Base-by-base conservation (phyloP, 1,140 invertebrate genomes). In the Cyclargus thomasi region DNA sequence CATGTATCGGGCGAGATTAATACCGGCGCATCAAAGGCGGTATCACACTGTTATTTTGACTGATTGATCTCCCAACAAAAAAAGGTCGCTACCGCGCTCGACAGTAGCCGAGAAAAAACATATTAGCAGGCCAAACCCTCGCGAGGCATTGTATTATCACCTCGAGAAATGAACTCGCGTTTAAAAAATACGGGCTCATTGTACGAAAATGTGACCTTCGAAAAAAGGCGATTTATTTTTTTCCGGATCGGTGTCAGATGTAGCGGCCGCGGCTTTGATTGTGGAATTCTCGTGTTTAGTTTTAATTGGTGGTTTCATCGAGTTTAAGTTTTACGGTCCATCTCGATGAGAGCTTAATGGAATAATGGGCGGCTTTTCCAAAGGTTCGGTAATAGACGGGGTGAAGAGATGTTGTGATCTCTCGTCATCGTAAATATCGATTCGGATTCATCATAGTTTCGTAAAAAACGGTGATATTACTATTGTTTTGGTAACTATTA, bases 21-120 rank as follows among this genome's bases (percentile, higher is more conserved):
- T 88, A 84, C 85, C 86, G 82, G 78, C 80, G 78, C 84, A 85
- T 90, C 88, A 90, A 90, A 90, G 86, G 88, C 85, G 85, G 86
- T 88, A 88, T 88, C 88, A 90, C 84, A 90, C 88, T 88, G 88
- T 88, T 90, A 90, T 90, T 90, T 90, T 90, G 88, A 90, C 88
- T 90, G 88, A 90, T 90, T 90, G 88, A 90, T 90, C 88, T 86
- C 80, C 65, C 80, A 82, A 81, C 81, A 89, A 89, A 90, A 89
- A 88, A 88, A 87, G 83, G 82, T 82, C 83, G 87, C 86, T 88
- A 90, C 88, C 84, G 82, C 85, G 84, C 86, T 90, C 85, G 87
- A 88, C 88, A 85, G 88, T 90, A 90, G 88, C 86, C 73, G 86
- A 88, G 85, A 90, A 90, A 90, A 90, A 90, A 90, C 87, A 90